Evolutionary conservation across 2,113 vertebrate species (phyloP).

Genomic region (Ceyx margarethae): DNA sequence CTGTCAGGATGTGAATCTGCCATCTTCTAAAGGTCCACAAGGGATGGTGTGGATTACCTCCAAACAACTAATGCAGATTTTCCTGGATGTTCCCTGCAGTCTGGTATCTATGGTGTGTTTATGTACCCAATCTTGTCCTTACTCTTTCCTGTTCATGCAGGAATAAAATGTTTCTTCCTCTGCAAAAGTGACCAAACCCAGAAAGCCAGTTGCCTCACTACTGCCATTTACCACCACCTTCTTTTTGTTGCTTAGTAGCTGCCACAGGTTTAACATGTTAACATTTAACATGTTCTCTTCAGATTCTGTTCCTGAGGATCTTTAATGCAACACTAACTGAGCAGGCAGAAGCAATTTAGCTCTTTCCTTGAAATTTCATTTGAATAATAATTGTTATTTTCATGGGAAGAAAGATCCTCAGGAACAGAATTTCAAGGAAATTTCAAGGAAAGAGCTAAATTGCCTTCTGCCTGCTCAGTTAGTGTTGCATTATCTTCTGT

Average conservation of each 20-base stretch:
- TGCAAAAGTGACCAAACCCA: not conserved
- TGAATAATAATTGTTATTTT: not conserved
- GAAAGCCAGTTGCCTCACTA: not conserved
- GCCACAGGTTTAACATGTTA: not conserved
- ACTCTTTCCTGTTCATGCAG: not conserved
- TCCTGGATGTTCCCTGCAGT: not conserved
- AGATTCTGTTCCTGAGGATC: not conserved
- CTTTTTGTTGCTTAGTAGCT: not conserved
- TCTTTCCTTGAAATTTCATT: not conserved
- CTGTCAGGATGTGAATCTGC: not conserved
- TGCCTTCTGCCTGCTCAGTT: not conserved
- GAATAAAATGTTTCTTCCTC: not conserved
- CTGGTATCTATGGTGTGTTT: not conserved
- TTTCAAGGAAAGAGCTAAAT: not conserved
- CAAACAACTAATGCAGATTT: not conserved
- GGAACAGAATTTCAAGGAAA: not conserved
- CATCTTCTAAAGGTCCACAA: not conserved
- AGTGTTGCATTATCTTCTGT: not conserved
- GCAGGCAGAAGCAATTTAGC: not conserved
- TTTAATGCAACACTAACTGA: not conserved
- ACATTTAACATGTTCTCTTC: not conserved
- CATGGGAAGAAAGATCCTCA: not conserved
- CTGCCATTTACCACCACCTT: not conserved
- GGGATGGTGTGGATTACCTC: not conserved
- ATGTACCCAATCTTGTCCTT: not conserved